A percentile compares a stretch with the other conserved stretches of the same genome.
These are phyloP conservation scores for Pteromalus puparum DNA, from an alignment of 1,140 invertebrate genomes.

Conservation along the genomic window DNA sequence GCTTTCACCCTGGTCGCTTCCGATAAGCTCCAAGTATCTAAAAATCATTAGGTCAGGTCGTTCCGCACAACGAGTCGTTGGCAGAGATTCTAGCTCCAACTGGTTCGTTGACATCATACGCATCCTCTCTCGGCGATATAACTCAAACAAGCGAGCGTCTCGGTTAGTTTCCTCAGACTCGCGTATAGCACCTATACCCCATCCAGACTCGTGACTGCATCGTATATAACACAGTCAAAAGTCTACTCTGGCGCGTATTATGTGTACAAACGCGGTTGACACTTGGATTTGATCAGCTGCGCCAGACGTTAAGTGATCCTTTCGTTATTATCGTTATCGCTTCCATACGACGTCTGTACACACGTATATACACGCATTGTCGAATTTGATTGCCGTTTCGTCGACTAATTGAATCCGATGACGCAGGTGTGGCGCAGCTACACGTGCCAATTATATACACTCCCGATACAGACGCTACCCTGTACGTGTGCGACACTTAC, in stretches of 20 bases:
- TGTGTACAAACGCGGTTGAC: too few species aligned
- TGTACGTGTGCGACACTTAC: too few species aligned
- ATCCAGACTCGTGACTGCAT: neutral
- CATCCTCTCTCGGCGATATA: neutral
- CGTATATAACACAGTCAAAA: neutral
- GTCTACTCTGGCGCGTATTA: neutral
- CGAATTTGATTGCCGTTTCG: neutral
- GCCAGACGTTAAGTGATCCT: neutral
- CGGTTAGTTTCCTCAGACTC: neutral
- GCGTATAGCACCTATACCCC: neutral
- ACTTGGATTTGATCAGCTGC: constrained; percentile 21
- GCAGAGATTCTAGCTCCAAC: constrained; percentile 17
- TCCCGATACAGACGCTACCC: too few species aligned
- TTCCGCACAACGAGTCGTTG: neutral
- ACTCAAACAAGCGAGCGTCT: neutral
- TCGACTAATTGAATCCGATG: neutral
- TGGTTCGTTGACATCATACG: constrained; percentile 13
- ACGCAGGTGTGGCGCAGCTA: neutral
- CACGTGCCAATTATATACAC: neutral
- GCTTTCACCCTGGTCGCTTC: neutral
- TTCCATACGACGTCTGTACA: neutral
- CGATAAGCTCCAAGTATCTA: too few species aligned
- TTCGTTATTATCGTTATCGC: constrained; percentile 4
- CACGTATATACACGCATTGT: neutral
- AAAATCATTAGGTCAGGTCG: too few species aligned